A percentile compares a stretch with the other conserved stretches of the same genome.
Conservation (phyloP, 2,113 vertebrate genomes). For the Microtus richardsoni region DNA sequence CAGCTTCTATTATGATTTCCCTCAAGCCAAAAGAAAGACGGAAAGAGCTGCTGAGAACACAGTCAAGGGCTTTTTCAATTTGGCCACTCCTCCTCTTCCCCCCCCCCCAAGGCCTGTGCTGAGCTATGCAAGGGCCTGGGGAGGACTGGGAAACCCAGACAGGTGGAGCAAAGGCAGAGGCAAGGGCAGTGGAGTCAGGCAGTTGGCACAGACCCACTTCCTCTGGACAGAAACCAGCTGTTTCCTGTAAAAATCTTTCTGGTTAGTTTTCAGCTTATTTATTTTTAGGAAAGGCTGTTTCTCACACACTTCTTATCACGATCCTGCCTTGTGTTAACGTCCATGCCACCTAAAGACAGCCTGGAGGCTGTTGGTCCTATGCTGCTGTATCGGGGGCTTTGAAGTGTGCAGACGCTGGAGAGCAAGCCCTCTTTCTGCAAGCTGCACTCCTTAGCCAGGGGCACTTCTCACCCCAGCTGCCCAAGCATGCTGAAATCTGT, state of each 20-base stretch:
- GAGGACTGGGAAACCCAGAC: background rate
- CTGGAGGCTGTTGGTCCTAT: background rate
- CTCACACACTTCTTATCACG: background rate
- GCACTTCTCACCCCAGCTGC: background rate
- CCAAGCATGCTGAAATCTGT: background rate
- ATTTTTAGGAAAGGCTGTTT: background rate
- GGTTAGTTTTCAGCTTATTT: background rate
- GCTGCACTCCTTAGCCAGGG: background rate
- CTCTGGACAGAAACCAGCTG: background rate
- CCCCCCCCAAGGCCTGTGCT: background rate
- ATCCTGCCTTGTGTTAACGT: background rate
- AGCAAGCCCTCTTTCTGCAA: background rate
- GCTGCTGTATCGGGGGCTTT: background rate
- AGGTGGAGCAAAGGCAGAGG: background rate
- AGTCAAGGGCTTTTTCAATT: background rate
- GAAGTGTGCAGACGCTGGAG: too few relatives aligned
- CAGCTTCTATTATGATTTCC: background rate
- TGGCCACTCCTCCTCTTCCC: background rate
- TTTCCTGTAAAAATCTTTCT: conserved; percentile 24
- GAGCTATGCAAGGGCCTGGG: background rate
- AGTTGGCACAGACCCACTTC: background rate
- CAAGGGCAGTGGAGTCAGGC: background rate
- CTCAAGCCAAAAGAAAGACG: conserved; percentile 5
- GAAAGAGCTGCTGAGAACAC: fast-evolving
- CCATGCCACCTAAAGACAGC: background rate